Evolutionary conservation across 2,113 vertebrate genomes (phyloP).

Genomic region (Perca schrenkii): DNA sequence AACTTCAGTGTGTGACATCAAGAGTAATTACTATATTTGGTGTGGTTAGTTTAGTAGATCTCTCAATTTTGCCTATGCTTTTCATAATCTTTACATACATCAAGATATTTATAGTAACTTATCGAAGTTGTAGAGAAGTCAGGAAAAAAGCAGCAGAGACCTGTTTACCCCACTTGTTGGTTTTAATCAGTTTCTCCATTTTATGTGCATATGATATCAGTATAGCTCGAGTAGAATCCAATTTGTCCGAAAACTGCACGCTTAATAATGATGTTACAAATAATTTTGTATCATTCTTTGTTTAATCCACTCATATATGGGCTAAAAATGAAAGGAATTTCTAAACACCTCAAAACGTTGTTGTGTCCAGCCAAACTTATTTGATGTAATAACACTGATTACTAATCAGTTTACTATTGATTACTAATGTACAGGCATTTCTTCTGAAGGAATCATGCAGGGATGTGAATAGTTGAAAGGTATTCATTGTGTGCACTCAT

Average conservation of each 20-base stretch:
- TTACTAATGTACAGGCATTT: not conserved
- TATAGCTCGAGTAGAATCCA: not conserved
- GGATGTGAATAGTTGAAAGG: no score
- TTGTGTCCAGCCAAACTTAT: not conserved
- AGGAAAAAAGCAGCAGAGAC: constrained; percentile 48
- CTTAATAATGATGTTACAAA: constrained; percentile 49
- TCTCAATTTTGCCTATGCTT: not conserved
- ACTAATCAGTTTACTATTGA: not conserved
- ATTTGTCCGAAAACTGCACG: constrained; percentile 17
- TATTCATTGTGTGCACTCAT: accelerated
- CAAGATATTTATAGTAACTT: not conserved
- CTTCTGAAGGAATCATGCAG: not conserved
- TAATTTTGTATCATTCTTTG: constrained; percentile 29
- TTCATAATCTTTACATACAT: not conserved
- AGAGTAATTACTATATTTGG: accelerated
- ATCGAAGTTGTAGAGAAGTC: not conserved
- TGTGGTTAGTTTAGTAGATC: not conserved
- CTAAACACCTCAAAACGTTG: constrained; percentile 12
- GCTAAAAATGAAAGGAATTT: constrained; percentile 33
- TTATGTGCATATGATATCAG: constrained; percentile 8
- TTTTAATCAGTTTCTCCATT: constrained; percentile 19
- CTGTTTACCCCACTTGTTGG: constrained; percentile 42
- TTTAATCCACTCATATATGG: constrained; percentile 52
- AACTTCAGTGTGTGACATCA: not conserved
- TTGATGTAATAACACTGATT: not conserved